These are phyloP conservation scores for Poecile atricapillus DNA, from an alignment of 2,113 vertebrate genomes.

Conservation along the genomic window DNA sequence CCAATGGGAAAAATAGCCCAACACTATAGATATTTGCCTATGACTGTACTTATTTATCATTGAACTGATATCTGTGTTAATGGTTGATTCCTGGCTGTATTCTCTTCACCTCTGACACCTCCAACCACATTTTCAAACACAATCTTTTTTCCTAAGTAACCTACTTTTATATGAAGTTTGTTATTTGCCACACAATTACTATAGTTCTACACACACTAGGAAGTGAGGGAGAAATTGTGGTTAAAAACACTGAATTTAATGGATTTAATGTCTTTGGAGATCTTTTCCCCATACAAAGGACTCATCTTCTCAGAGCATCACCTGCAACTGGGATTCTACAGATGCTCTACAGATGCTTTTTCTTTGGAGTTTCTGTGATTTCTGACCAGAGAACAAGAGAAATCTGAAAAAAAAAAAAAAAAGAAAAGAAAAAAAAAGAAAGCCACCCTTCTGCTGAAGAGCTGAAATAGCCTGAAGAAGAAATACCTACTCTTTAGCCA, in stretches of 20 bases:
- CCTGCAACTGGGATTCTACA: background rate
- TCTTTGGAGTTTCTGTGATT: background rate
- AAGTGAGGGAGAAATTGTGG: background rate
- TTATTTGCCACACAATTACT: background rate
- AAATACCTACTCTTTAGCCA: background rate
- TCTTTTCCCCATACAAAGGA: background rate
- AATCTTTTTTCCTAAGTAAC: background rate
- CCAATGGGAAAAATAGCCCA: background rate
- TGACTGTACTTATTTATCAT: background rate
- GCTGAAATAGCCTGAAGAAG: background rate
- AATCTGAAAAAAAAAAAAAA: background rate
- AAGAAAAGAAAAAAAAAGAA: background rate
- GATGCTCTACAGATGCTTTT: background rate
- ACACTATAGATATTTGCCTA: background rate
- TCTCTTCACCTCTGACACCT: background rate
- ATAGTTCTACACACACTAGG: fast-evolving
- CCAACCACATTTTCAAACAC: background rate
- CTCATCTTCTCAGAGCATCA: background rate
- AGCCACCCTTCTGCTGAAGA: background rate
- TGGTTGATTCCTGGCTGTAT: background rate
- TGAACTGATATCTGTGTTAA: background rate
- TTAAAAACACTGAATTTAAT: background rate
- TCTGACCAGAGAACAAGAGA: background rate
- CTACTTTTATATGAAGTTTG: background rate
- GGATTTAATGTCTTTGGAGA: background rate